These are phyloP conservation scores for Hyla sarda DNA, from an alignment of 2,113 vertebrate species.

Conservation along the genomic window DNA sequence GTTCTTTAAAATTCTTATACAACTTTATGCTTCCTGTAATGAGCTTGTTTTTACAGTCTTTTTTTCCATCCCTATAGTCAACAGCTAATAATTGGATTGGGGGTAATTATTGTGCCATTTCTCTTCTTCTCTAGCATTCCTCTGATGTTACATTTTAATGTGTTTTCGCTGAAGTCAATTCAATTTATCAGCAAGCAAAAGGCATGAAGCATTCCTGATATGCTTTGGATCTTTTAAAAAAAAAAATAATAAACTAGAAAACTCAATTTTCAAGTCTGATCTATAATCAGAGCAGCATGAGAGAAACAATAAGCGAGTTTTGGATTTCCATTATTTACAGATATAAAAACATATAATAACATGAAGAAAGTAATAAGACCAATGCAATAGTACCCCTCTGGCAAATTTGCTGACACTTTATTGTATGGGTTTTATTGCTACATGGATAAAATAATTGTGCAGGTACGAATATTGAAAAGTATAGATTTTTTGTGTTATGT, in stretches of 20 bases:
- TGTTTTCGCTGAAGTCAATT: slow-evolving; percentile 68
- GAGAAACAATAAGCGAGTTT: slow-evolving; percentile 65
- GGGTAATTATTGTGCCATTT: slow-evolving; percentile 64
- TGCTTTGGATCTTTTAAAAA: slow-evolving; percentile 66
- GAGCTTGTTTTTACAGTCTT: slow-evolving; percentile 49
- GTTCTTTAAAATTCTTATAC: slow-evolving; percentile 9
- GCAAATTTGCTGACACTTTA: slow-evolving; percentile 53
- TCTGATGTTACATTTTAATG: slow-evolving; percentile 65
- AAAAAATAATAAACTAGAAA: slow-evolving; percentile 69
- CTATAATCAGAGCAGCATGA: slow-evolving; percentile 67
- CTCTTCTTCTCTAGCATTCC: slow-evolving; percentile 60
- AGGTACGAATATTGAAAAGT: slow-evolving; percentile 53
- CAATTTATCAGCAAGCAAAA: slow-evolving; percentile 68
- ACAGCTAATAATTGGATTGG: slow-evolving; percentile 58
- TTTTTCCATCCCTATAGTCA: slow-evolving; percentile 7
- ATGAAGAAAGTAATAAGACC: slow-evolving; percentile 41
- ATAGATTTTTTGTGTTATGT: slow-evolving; percentile 57
- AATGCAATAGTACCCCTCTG: slow-evolving; percentile 27
- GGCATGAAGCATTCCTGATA: slow-evolving; percentile 63
- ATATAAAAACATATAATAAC: slow-evolving; percentile 61
- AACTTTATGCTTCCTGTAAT: slow-evolving; percentile 61
- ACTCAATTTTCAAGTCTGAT: slow-evolving; percentile 69
- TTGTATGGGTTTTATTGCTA: slow-evolving; percentile 52
- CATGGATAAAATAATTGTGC: slow-evolving; percentile 52
- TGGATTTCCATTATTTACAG: slow-evolving; percentile 62